Evolutionary conservation across 1,140 invertebrate species (phyloP).

Genomic region (Neelides sp.): DNA sequence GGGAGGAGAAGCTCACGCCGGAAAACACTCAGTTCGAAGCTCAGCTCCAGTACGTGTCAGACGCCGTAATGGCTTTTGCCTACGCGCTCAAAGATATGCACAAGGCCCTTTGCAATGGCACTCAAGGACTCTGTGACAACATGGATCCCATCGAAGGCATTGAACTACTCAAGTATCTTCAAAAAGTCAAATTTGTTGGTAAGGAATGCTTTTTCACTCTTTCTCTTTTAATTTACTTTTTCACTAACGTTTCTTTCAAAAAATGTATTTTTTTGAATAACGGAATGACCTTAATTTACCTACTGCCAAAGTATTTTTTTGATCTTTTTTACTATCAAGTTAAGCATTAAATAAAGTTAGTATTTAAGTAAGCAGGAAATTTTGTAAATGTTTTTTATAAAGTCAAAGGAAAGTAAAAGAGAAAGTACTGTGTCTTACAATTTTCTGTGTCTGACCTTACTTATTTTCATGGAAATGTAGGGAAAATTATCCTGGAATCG

Average conservation of each 20-base stretch:
- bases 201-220: constrained; percentile 32
- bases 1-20: constrained; percentile 52
- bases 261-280: too few relatives aligned
- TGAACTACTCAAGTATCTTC: constrained; percentile 64
- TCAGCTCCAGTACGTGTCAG: constrained; percentile 82
- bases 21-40: constrained; percentile 72
- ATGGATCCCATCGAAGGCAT: constrained; percentile 81
- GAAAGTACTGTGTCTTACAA: too few relatives aligned
- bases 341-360: too few relatives aligned
- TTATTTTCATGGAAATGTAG: too few relatives aligned
- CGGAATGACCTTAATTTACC: too few relatives aligned
- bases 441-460: too few relatives aligned
- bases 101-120: constrained; percentile 52
- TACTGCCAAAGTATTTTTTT: too few relatives aligned
- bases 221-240: not conserved
- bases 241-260: constrained; percentile 2
- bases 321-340: too few relatives aligned
- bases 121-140: constrained; percentile 59
- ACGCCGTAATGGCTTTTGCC: constrained; percentile 82
- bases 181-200: constrained; percentile 74
- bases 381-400: too few relatives aligned
- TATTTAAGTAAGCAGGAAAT: too few relatives aligned
- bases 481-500: too few relatives aligned
- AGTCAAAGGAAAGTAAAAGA: too few relatives aligned
- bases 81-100: constrained; percentile 82